These are phyloP conservation scores for Smutsia temminckii DNA, from an alignment of 2,797 vertebrate genomes.

Conservation along the genomic window DNA sequence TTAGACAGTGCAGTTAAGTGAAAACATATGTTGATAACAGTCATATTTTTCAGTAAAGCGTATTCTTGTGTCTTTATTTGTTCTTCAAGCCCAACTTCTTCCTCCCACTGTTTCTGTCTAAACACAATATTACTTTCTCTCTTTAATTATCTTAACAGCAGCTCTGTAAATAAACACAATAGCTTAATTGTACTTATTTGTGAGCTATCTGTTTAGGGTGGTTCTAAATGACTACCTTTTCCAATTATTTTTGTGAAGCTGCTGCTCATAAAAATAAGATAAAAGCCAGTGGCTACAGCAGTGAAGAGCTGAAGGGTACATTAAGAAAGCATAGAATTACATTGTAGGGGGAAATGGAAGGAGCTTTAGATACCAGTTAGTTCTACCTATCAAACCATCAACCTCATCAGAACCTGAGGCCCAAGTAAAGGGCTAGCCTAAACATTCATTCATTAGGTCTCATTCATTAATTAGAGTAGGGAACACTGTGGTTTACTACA, in stretches of 20 bases:
- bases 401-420: not conserved
- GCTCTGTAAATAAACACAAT: slow-evolving; percentile 73
- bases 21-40: slow-evolving; percentile 80
- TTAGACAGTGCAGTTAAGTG: slow-evolving; percentile 75
- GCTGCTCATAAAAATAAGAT: slow-evolving; percentile 69
- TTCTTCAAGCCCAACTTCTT: slow-evolving; percentile 75
- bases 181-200: slow-evolving; percentile 79
- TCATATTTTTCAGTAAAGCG: slow-evolving; percentile 65
- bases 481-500: not conserved
- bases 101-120: slow-evolving; percentile 79
- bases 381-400: not conserved
- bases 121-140: slow-evolving; percentile 76
- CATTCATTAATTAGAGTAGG: not conserved
- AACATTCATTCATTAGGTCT: not conserved
- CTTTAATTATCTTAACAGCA: slow-evolving; percentile 83
- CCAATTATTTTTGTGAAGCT: slow-evolving; percentile 75
- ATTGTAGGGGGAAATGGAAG: slow-evolving; percentile 29
- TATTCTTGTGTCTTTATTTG: slow-evolving; percentile 75
- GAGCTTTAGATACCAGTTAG: not conserved
- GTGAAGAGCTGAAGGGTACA: not conserved
- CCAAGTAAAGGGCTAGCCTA: not conserved
- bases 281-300: slow-evolving; percentile 52
- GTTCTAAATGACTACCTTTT: slow-evolving; percentile 79
- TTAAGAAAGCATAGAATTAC: not conserved
- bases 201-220: slow-evolving; percentile 72